Evolutionary conservation across 2,113 vertebrate species (phyloP).

Genomic region (Sarotherodon lohbergeri): DNA sequence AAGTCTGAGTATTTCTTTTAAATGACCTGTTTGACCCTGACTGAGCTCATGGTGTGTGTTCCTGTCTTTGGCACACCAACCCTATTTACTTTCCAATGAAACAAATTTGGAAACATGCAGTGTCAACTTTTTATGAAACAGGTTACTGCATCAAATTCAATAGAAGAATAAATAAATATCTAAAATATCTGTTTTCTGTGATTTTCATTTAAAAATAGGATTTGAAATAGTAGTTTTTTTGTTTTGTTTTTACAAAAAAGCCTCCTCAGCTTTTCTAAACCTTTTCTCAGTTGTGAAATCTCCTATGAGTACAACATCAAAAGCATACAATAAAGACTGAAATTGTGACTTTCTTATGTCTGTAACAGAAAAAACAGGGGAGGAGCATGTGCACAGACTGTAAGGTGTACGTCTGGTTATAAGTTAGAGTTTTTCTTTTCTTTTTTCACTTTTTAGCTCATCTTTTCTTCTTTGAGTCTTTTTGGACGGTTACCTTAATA

Average conservation of each 20-base stretch:
- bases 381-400: not conserved
- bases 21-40: not conserved
- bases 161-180: no score
- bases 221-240: no score
- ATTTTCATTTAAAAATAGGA: no score
- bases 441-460: not conserved
- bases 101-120: no score
- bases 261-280: not conserved
- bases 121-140: no score
- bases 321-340: not conserved
- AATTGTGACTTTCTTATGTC: not conserved
- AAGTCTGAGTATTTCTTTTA: not conserved
- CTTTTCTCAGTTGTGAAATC: not conserved
- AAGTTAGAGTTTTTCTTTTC: not conserved
- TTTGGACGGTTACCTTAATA: not conserved
- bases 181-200: no score
- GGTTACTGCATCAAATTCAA: no score
- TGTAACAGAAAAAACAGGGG: not conserved
- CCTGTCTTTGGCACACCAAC: not conserved
- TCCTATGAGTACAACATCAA: not conserved
- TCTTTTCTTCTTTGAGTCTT: not conserved
- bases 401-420: not conserved
- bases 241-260: no score
- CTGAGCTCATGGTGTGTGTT: not conserved
- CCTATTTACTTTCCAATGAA: not conserved